Evolutionary conservation across 1,140 invertebrate genomes (phyloP).

Genomic region (Meteorus sp.): DNA sequence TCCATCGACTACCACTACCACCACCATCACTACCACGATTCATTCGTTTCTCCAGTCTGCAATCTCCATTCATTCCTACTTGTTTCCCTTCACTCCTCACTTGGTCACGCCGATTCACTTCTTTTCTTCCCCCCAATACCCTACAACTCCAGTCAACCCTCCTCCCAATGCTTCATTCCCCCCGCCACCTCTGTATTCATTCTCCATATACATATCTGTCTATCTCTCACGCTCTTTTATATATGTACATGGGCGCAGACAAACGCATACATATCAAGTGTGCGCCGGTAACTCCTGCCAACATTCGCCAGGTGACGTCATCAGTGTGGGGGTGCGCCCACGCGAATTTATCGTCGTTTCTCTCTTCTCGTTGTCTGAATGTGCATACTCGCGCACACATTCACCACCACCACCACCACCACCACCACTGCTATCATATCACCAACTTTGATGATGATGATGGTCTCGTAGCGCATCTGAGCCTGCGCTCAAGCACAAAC

Average conservation of each 20-base stretch:
- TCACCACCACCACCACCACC: not conserved
- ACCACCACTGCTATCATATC: no score
- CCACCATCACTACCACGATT: constrained; percentile 20
- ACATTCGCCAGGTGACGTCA: constrained; percentile 54
- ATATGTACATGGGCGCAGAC: no score
- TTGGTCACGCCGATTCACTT: not conserved
- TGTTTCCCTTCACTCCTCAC: constrained; percentile 12
- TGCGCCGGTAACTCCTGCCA: constrained; percentile 44
- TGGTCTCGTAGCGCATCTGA: not conserved
- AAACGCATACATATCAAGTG: constrained; percentile 34
- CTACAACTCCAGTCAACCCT: constrained; percentile 12
- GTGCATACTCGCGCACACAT: no score
- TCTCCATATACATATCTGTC: constrained; percentile 17
- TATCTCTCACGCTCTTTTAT: no score
- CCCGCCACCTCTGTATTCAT: constrained; percentile 21
- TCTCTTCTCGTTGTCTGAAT: constrained; percentile 1
- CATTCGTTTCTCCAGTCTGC: constrained; percentile 45
- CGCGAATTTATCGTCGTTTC: constrained; percentile 25
- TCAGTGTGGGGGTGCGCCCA: constrained; percentile 52
- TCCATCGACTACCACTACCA: constrained; percentile 16
- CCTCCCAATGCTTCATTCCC: constrained; percentile 27
- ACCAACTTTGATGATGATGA: no score
- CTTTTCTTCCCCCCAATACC: constrained; percentile 8
- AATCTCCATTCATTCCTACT: constrained; percentile 50
- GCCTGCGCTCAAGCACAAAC: not conserved